Base-by-base conservation (phyloP, 2,888 invertebrate species). In the Lysandra coridon region DNA sequence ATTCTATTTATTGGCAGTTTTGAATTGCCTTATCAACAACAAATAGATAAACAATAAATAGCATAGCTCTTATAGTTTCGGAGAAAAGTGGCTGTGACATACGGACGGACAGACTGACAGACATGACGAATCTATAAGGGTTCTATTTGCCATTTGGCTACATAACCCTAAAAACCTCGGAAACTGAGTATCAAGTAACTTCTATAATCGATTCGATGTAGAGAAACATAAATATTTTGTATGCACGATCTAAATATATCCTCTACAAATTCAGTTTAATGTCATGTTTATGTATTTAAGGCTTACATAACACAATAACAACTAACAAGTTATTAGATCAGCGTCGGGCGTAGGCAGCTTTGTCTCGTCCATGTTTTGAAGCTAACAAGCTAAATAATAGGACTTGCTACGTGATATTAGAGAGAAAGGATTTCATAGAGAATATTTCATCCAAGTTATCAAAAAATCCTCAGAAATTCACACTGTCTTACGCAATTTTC, bases 311-410 rank as follows among this genome's bases (percentile, higher is more conserved):
- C 23, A 23, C 23, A 23, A 23, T 23, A 23, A 23, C 23, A 23
- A 23, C 23, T 23, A 17, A 69, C 69, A 37, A 69, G 69, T 69
- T 69, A 69, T 69, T 69, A 69, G 69, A 69, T 33, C 69, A 69
- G 69, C 14, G 69, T 2, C 69, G 23, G 69, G 4, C 62, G n/a
- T 23, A 23, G 62, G 64, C 30, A 64, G 4, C 64, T 23, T 64
- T 30, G 30, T 30, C 64, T 64, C 64, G 64, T 69, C 10, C 14
- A 37, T 30, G 64, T 69, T 69, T 37, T 37, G 33, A 33, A 64
- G 64, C 69, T 69, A 23, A 69, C 69, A 17, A 33, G 69, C 33
- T 3, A 4, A 57, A 57, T 57, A 57, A 4, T 44, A 2, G 49
- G 14, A 62, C 10, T 62, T 62, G n/a, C 62, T 5, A 6, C 62